Percentiles rank a stretch among this genome's conserved stretches.
phyloP scores from a whole-genome alignment of 2,888 invertebrate genomes.

The Linnaemya tessellans region DNA sequence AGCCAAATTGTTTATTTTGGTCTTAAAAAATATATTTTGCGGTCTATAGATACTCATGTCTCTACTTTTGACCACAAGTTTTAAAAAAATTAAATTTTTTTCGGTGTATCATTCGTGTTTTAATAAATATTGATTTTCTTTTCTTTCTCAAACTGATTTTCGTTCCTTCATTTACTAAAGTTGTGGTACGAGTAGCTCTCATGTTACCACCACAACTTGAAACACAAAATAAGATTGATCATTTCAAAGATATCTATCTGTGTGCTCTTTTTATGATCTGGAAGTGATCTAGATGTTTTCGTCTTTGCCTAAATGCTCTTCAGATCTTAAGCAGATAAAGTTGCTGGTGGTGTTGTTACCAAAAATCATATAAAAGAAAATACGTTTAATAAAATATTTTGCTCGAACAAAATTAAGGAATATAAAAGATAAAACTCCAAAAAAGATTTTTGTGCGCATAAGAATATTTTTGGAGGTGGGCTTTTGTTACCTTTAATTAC shows the following conservation, averaged over 20 bases:
- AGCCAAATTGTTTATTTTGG: too few species aligned
- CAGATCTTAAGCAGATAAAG: constrained; percentile 68
- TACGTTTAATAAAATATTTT: constrained; percentile 50
- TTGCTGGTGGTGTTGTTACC: constrained; percentile 56
- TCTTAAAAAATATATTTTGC: too few species aligned
- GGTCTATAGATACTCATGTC: too few species aligned
- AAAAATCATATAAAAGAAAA: constrained; percentile 14
- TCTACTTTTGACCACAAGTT: background rate
- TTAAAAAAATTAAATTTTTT: background rate
- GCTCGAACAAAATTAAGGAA: constrained; percentile 54
- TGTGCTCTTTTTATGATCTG: constrained; percentile 57
- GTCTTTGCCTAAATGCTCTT: constrained; percentile 68
- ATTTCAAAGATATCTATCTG: constrained; percentile 61
- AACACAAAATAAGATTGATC: constrained; percentile 69
- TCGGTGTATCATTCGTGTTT: constrained; percentile 17
- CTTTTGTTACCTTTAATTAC: constrained; percentile 72
- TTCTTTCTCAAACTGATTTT: constrained; percentile 33
- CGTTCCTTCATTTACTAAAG: constrained; percentile 26
- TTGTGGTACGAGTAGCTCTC: constrained; percentile 64
- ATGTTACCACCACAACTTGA: constrained; percentile 62
- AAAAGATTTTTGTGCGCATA: constrained; percentile 51
- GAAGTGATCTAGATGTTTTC: constrained; percentile 63
- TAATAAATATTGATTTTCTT: background rate
- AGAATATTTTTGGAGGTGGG: constrained; percentile 67
- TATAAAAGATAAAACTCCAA: constrained; percentile 40